Conservation (phyloP, 2,113 vertebrate genomes). For the Hassar affinis region DNA sequence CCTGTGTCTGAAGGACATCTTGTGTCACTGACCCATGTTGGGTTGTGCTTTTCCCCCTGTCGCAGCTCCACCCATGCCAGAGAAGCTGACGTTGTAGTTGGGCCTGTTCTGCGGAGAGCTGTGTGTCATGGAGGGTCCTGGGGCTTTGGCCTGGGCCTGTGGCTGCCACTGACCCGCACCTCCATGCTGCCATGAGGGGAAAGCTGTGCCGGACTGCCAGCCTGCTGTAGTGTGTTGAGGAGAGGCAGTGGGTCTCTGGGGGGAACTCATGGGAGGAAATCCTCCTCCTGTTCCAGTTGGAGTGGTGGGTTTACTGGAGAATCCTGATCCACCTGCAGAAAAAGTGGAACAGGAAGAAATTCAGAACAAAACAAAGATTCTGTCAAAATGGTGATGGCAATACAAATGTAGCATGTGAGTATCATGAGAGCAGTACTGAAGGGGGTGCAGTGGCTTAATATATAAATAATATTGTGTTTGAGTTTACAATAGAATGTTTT, state of each 20-base stretch:
- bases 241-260: slow-evolving; percentile 85
- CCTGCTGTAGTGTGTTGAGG: slow-evolving; percentile 80
- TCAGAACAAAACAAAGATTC: not conserved
- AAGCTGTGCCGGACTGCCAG: slow-evolving; percentile 79
- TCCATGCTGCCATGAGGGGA: slow-evolving; percentile 76
- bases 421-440: not conserved
- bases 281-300: slow-evolving; percentile 87
- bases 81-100: slow-evolving; percentile 96
- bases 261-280: slow-evolving; percentile 86
- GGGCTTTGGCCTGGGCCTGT: slow-evolving; percentile 61
- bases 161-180: slow-evolving; percentile 57
- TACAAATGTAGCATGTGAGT: not conserved
- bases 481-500: not conserved
- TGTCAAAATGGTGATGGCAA: not conserved
- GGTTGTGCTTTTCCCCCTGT: slow-evolving; percentile 75
- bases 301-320: slow-evolving; percentile 93
- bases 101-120: slow-evolving; percentile 91
- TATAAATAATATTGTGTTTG: not conserved
- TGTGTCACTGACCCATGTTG: slow-evolving; percentile 74
- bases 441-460: too few species aligned
- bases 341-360: not conserved
- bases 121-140: slow-evolving; percentile 79
- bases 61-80: slow-evolving; percentile 73
- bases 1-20: not conserved
- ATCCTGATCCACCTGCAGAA: slow-evolving; percentile 79